phyloP scores from a whole-genome alignment of 2,113 vertebrate species.

The Nipponia nippon region DNA sequence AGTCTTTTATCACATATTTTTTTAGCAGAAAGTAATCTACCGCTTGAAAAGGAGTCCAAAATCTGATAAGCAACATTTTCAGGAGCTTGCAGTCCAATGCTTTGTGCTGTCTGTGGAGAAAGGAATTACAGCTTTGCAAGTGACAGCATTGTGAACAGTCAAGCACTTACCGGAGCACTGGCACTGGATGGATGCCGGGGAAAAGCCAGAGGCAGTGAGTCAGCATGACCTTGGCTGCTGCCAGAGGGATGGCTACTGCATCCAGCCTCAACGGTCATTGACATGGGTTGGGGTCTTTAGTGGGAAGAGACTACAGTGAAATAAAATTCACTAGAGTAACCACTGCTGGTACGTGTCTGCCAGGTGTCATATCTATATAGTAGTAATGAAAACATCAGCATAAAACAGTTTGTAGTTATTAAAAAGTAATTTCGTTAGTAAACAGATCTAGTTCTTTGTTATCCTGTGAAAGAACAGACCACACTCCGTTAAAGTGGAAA shows the following conservation, averaged over 20 bases:
- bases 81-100: neutral
- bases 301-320: neutral
- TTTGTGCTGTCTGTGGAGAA: neutral
- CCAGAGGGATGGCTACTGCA: neutral
- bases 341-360: neutral
- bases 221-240: slow-evolving; percentile 49
- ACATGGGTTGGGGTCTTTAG: neutral
- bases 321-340: neutral
- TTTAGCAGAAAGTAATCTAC: neutral
- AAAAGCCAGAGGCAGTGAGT: slow-evolving; percentile 49
- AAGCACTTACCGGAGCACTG: neutral
- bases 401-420: neutral
- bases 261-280: neutral
- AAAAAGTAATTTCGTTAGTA: neutral
- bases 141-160: neutral
- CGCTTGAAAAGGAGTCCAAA: neutral
- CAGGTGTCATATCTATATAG: neutral
- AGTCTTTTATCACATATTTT: neutral
- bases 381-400: neutral
- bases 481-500: accelerated
- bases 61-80: neutral
- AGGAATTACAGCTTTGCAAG: slow-evolving; percentile 5
- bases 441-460: neutral
- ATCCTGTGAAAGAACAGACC: neutral
- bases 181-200: neutral